phyloP scores from a whole-genome alignment of 2,113 vertebrate genomes.

The Zosterops pallidus region DNA sequence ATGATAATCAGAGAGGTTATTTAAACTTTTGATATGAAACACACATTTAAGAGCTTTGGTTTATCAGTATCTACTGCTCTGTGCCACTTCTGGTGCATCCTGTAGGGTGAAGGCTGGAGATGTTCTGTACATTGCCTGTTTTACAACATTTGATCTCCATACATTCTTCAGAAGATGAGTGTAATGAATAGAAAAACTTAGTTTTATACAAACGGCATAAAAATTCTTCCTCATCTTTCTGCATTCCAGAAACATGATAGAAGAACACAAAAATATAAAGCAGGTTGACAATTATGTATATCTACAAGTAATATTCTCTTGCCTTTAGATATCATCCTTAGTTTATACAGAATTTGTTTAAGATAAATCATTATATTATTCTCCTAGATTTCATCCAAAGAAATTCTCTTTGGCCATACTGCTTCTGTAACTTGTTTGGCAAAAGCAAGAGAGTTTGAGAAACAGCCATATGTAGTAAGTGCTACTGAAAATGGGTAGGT shows the following conservation, averaged over 20 bases:
- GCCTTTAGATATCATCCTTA: background rate
- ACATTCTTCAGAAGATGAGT: background rate
- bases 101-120: background rate
- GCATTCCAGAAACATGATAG: background rate
- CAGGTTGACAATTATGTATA: background rate
- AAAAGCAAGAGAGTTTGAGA: slow-evolving; percentile 82
- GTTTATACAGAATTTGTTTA: background rate
- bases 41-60: background rate
- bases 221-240: background rate
- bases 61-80: background rate
- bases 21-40: background rate
- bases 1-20: background rate
- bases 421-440: slow-evolving; percentile 79
- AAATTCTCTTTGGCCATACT: slow-evolving; percentile 80
- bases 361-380: background rate
- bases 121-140: background rate
- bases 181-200: background rate
- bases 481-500: slow-evolving; percentile 83
- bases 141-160: background rate
- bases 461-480: slow-evolving; percentile 79
- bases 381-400: slow-evolving; percentile 77
- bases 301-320: background rate
- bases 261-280: background rate
- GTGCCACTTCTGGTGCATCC: background rate
- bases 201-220: background rate